These are phyloP conservation scores for Aurelia aurita DNA, from an alignment of 30 jellyfish, hydroid and myxozoan genomes.

Conservation along the genomic window DNA sequence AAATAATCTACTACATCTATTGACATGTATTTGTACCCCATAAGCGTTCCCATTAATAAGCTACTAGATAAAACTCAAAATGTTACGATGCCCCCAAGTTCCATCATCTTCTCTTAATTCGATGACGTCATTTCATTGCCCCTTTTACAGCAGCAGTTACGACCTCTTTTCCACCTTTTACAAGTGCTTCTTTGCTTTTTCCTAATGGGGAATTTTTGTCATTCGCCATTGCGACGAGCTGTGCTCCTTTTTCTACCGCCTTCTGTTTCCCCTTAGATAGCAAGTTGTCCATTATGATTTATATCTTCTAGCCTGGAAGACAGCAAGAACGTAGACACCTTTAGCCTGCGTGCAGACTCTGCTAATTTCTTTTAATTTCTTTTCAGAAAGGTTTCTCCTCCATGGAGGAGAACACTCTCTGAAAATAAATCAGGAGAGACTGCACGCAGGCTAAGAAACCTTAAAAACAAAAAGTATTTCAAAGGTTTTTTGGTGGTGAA, in stretches of 20 bases:
- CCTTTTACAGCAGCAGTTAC: conserved; percentile 60
- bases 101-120: neutral
- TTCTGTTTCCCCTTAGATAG: conserved; percentile 51
- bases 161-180: conserved; percentile 32
- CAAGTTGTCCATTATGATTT: conserved; percentile 24
- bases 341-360: too few relatives aligned
- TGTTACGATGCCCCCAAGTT: neutral
- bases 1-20: too few relatives aligned
- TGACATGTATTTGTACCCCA: too few relatives aligned
- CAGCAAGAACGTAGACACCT: too few relatives aligned
- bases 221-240: conserved; percentile 31
- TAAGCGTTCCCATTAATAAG: too few relatives aligned
- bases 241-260: conserved; percentile 47
- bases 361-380: too few relatives aligned
- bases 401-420: too few relatives aligned
- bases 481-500: too few relatives aligned
- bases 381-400: too few relatives aligned
- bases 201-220: conserved; percentile 57
- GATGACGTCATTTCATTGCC: conserved; percentile 19
- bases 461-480: too few relatives aligned
- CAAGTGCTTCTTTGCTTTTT: conserved; percentile 52
- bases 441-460: too few relatives aligned
- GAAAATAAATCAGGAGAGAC: too few relatives aligned
- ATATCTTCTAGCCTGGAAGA: neutral
- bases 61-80: neutral